Evolutionary conservation across 2,797 vertebrate species (phyloP).

Genomic region (Hylomyscus alleni): DNA sequence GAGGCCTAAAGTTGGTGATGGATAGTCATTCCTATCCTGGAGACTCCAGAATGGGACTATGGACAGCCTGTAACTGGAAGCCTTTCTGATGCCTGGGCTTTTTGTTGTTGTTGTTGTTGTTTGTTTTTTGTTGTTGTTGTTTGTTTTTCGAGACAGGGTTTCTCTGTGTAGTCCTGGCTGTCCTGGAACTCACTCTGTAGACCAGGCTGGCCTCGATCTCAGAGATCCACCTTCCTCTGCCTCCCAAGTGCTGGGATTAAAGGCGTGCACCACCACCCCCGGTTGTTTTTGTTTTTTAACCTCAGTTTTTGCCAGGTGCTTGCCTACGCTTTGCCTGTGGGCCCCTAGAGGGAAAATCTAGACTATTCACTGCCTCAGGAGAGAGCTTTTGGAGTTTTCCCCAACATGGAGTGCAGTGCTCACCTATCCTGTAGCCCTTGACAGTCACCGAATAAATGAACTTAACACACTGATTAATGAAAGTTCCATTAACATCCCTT

Average conservation of each 20-base stretch:
- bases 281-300: too few species aligned
- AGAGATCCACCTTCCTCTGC: too few species aligned
- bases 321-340: background rate
- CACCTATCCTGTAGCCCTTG: background rate
- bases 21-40: background rate
- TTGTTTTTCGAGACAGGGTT: too few species aligned
- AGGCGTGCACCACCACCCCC: too few species aligned
- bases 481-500: background rate
- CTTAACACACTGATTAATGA: background rate
- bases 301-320: background rate
- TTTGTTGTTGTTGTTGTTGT: background rate
- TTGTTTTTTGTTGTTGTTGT: too few species aligned
- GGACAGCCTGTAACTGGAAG: background rate
- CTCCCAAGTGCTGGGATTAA: too few species aligned
- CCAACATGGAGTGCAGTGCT: background rate
- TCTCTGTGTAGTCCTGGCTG: too few species aligned
- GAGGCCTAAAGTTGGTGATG: background rate
- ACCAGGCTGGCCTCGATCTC: too few species aligned
- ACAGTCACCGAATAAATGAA: slow-evolving; percentile 12
- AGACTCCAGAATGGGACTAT: background rate
- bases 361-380: background rate
- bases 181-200: too few species aligned
- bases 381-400: background rate
- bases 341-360: background rate
- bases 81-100: slow-evolving; percentile 3